phyloP scores from a whole-genome alignment of 2,113 vertebrate species.

The Nestor notabilis region DNA sequence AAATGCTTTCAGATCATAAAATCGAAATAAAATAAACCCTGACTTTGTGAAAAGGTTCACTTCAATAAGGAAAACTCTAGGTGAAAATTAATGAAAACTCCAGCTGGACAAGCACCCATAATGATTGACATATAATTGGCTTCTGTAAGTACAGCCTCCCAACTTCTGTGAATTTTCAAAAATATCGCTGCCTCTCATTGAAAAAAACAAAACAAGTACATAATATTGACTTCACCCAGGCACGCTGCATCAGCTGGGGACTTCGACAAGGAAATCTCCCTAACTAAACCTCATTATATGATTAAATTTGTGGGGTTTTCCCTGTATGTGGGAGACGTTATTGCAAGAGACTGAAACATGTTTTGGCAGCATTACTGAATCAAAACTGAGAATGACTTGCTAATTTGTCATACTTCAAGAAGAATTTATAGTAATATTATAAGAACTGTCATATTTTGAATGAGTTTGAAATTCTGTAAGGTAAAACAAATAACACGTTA shows the following conservation, averaged over 20 bases:
- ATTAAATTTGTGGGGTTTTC: not conserved
- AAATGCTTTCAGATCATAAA: not conserved
- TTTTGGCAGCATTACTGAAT: not conserved
- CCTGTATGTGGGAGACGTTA: not conserved
- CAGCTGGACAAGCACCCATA: not conserved
- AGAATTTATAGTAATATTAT: not conserved
- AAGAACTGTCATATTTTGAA: not conserved
- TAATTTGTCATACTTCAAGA: not conserved
- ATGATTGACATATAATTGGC: not conserved
- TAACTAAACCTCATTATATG: accelerated
- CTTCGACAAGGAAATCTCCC: not conserved
- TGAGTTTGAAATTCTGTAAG: not conserved
- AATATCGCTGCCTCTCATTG: not conserved
- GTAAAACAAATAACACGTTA: not conserved
- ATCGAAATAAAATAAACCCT: not conserved
- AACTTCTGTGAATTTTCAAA: not conserved
- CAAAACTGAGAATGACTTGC: not conserved
- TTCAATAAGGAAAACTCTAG: not conserved
- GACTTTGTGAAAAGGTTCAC: not conserved
- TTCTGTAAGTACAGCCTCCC: not conserved
- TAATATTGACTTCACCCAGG: not conserved
- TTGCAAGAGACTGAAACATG: not conserved
- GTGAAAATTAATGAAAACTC: not conserved
- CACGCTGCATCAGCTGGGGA: not conserved
- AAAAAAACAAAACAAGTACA: not conserved